phyloP scores from a whole-genome alignment of 2,113 vertebrate genomes.

The Aptenodytes forsteri region DNA sequence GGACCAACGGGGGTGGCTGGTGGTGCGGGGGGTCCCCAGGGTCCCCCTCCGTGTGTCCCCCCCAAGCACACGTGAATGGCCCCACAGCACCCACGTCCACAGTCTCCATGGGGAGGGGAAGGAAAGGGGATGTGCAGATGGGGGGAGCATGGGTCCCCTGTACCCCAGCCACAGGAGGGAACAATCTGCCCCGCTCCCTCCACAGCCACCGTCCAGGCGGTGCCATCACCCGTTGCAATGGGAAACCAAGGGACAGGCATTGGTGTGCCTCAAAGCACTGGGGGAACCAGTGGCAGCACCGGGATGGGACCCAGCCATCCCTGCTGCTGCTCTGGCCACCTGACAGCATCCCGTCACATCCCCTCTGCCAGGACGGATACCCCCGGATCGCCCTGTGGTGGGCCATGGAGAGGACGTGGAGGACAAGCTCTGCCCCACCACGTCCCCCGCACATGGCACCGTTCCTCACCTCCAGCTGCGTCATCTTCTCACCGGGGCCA shows the following conservation, averaged over 20 bases:
- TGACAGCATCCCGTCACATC: not conserved
- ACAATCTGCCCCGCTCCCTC: not conserved
- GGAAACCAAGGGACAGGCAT: not conserved
- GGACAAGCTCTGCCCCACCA: not conserved
- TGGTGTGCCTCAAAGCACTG: not conserved
- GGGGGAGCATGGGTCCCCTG: not conserved
- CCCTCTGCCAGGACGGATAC: not conserved
- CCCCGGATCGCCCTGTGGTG: not conserved
- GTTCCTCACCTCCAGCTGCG: conserved; percentile 76
- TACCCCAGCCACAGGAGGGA: not conserved
- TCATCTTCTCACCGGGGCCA: conserved; percentile 65
- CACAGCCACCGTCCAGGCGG: not conserved
- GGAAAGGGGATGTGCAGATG: not conserved
- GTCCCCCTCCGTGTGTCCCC: not conserved
- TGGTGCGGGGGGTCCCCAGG: accelerated
- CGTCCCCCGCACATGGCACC: accelerated
- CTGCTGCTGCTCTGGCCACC: not conserved
- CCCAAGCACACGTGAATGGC: not conserved
- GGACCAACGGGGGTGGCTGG: not conserved
- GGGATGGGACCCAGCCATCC: not conserved
- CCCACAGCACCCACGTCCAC: not conserved
- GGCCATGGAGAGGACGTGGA: not conserved
- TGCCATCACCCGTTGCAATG: not conserved
- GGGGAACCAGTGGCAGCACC: not conserved
- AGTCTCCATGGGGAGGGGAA: not conserved